A percentile compares a stretch with the other conserved stretches of the same genome.
Evolutionary conservation across 2,113 vertebrate species (phyloP).

Genomic region (Eublepharis macularius): DNA sequence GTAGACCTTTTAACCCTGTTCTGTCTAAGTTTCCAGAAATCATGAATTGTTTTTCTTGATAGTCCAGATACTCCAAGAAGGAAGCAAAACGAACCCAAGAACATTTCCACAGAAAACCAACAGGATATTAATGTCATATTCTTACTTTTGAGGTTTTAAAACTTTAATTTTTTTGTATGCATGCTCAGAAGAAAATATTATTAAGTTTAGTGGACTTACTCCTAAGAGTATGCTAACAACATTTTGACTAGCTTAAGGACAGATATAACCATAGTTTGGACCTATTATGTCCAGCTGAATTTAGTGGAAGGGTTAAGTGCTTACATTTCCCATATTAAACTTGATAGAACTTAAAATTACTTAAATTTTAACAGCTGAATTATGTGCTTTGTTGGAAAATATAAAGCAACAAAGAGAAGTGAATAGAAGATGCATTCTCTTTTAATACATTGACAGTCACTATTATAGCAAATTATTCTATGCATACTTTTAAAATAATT

Average conservation of each 20-base stretch:
- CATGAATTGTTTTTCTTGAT: conserved; percentile 72
- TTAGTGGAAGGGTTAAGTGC: neutral
- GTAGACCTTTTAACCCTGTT: conserved; percentile 63
- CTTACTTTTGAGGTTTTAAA: conserved; percentile 41
- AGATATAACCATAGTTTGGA: neutral
- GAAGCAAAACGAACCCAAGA: conserved; percentile 32
- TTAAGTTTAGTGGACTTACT: neutral
- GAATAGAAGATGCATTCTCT: neutral
- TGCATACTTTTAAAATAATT: neutral
- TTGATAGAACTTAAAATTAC: neutral
- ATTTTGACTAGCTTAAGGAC: neutral
- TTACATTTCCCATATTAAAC: neutral
- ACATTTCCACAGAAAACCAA: conserved; percentile 61
- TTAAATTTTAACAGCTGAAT: neutral
- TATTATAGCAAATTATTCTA: neutral
- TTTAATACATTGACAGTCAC: neutral
- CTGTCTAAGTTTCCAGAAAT: conserved; percentile 68
- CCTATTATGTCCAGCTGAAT: neutral
- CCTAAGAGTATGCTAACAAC: neutral
- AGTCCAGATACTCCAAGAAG: conserved; percentile 41
- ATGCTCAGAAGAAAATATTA: neutral
- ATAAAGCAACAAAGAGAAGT: neutral
- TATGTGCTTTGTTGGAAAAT: neutral
- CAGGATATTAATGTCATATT: conserved; percentile 29
- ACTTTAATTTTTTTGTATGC: neutral